Evolutionary conservation across 2,113 vertebrate species (phyloP), one percentile per base, ranked within the genome.

Genomic region (Proterorhinus semilunaris): DNA sequence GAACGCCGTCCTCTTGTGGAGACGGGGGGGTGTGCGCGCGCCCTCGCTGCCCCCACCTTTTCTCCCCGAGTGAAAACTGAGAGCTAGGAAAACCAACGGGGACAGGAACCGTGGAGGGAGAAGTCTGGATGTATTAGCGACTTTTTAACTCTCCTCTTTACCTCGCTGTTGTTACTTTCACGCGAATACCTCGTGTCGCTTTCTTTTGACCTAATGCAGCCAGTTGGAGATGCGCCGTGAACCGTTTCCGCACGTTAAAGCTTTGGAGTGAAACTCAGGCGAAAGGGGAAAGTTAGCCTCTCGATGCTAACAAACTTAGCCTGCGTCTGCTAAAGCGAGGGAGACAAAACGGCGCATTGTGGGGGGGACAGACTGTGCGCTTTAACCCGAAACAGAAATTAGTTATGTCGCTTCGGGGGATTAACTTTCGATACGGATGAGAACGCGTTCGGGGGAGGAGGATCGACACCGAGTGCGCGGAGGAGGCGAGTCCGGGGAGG

Each of bases 401-500:
- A 64, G 80, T 87, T 85, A 94, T 94, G 92, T 83, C 80, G 85
- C 91, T 85, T 74, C 89, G 79, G 53, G 89, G 83, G 85, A 81
- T 86, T 82, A 88, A 89, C 80, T 90, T 91, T 48, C 90, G 80
- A 74, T 88, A 90, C 86, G 90, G 92, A 88, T 92, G 90, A 92
- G 83, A 85, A 74, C 63, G 58, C 76, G 7, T 65, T 77, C 16
- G 71, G 62, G 36, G 50, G 76, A 59, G 69, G 55, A 13, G 65
- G 65, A 72, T 36, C 27, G 27, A 77, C 52, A 63, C 71, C 62
- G 78, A 80, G 70, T 72, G 50, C 74, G 62, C 86, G 13, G 58
- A 43, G 58, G 21, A 58, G 27, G 74, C 54, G 82, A 86, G 83
- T 82, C 51, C 76, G 54, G 27, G 27, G 72, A 76, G 72, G 74